Conservation (phyloP, 2,113 vertebrate species). For the Chionomys nivalis region DNA sequence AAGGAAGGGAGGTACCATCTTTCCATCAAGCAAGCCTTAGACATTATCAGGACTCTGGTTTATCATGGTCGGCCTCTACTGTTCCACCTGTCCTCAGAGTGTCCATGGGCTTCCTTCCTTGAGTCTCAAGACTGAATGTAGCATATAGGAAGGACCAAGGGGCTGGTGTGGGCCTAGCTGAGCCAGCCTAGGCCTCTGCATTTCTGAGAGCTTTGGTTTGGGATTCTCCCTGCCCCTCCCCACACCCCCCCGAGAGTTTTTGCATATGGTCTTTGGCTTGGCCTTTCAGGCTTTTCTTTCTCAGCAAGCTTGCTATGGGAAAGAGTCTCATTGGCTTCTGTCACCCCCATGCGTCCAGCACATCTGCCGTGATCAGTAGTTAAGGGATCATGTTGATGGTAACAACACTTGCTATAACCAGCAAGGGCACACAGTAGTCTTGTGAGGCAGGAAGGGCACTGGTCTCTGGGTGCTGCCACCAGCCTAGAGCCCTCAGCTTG, state of each 20-base stretch:
- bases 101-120: neutral
- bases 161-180: neutral
- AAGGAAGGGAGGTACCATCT: neutral
- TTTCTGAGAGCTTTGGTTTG: neutral
- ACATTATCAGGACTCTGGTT: neutral
- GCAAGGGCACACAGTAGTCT: rapidly evolving
- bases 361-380: neutral
- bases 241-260: neutral
- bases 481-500: neutral
- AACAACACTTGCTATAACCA: neutral
- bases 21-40: neutral
- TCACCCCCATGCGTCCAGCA: neutral
- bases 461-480: neutral
- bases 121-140: neutral
- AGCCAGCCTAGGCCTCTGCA: neutral
- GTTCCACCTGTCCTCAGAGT: neutral
- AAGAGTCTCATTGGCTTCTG: neutral
- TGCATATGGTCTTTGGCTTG: neutral
- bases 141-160: no score
- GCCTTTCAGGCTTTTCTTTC: neutral
- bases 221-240: neutral
- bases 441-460: neutral
- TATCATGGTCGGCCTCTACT: neutral
- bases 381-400: no score
- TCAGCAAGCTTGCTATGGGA: neutral